Base-by-base conservation (phyloP, 2,797 vertebrate genomes). In the Danio aesculapii region DNA sequence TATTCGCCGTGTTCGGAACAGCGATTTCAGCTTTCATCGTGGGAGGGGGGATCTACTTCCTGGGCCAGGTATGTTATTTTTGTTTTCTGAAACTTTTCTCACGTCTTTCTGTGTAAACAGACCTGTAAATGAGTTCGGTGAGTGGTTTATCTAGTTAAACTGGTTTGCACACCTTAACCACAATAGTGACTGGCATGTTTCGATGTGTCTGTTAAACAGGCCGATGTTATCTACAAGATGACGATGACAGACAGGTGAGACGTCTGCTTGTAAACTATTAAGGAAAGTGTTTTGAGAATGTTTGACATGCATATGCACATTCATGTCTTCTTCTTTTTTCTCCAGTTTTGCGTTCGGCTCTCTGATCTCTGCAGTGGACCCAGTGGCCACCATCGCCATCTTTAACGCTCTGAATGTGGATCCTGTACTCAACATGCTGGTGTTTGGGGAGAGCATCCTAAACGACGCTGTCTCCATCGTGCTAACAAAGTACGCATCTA, bases 151-250 rank as follows among this genome's bases (percentile, higher is more conserved):
- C 66, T 43, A 19, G 66, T 70, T 70, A 6, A 8, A 47, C 62
- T 44, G 21, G 62, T 44, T 19, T 50, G 9, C 49, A 8, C 59
- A 11, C 50, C 49, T 76, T 44, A 76, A 77, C 16, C 6, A 50
- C 13, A 6, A 46, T 49, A 57, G 55, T 81, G 6, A 55, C 57
- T 11, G 11, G 43, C 11, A 21, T 74, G 12, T 44, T 52, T 50
- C 6, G 84, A 55, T 90, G 79, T 89, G 12, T 91, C 88, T 81
- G 90, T 92, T 52, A 86, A 90, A 69, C 86, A 99, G 98, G 98
- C 97, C 69, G 98, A 99, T 90, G 97, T 99, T 68, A 99, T 99
- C 92, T 97, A 98, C 93, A 98, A 99, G 91, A 97, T 99, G 94
- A 95, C 95, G 86, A 98, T 99, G 98, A 99, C 98, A 62, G 98